These are phyloP conservation scores for Pseudoips prasinana DNA, from an alignment of 2,888 invertebrate species.

Conservation along the genomic window DNA sequence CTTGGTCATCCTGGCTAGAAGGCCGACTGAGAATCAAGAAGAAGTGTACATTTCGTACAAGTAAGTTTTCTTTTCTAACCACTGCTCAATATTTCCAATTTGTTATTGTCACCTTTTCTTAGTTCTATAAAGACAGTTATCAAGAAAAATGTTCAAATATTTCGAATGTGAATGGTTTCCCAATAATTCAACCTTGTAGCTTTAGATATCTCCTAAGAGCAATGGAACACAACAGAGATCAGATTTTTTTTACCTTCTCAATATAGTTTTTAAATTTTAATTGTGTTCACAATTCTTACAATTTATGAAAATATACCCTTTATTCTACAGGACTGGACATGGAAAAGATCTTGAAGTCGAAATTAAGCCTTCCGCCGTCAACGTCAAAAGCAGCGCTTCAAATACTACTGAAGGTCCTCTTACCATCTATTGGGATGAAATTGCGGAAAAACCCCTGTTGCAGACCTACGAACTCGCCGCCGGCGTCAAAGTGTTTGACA, in stretches of 20 bases:
- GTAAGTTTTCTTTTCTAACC: too few relatives aligned
- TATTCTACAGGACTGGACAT: slow-evolving; percentile 49
- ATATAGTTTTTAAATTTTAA: background rate
- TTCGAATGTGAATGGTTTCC: too few relatives aligned
- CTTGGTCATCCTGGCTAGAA: slow-evolving; percentile 59
- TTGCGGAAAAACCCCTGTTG: slow-evolving; percentile 53
- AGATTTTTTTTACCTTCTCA: too few relatives aligned
- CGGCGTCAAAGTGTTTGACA: slow-evolving; percentile 15
- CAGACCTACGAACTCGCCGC: slow-evolving; percentile 71
- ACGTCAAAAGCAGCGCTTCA: slow-evolving; percentile 66
- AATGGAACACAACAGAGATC: too few relatives aligned
- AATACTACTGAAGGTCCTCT: slow-evolving; percentile 54
- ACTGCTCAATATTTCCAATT: too few relatives aligned
- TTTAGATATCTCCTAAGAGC: too few relatives aligned
- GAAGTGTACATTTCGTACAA: slow-evolving; percentile 69
- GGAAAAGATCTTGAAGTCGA: slow-evolving; percentile 61
- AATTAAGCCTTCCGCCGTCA: slow-evolving; percentile 50
- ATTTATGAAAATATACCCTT: too few relatives aligned
- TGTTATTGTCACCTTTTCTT: too few relatives aligned
- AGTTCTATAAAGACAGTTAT: too few relatives aligned
- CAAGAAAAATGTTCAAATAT: too few relatives aligned
- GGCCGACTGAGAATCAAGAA: slow-evolving; percentile 48
- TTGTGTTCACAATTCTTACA: too few relatives aligned
- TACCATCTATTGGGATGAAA: slow-evolving; percentile 65
- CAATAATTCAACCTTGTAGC: too few relatives aligned